Evolutionary conservation across 2,888 invertebrate species (phyloP).

Genomic region (Heteropelma amictum): DNA sequence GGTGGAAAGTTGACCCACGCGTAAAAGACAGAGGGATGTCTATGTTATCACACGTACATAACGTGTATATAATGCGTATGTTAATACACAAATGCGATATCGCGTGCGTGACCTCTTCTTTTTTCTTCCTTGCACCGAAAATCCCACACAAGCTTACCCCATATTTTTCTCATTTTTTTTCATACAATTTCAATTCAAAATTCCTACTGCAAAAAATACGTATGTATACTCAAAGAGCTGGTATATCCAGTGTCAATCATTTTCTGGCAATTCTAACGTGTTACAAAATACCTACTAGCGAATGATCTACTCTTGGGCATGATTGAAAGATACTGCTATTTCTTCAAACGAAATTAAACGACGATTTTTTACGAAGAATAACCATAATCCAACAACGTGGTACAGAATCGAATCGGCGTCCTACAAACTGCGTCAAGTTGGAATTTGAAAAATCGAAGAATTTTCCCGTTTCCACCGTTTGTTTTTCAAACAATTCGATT

Average conservation of each 20-base stretch:
- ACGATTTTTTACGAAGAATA: too few species aligned
- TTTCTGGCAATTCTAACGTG: neutral
- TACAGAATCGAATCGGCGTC: too few species aligned
- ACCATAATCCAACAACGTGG: too few species aligned
- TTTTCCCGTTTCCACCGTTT: too few species aligned
- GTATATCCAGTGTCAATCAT: conserved; percentile 7
- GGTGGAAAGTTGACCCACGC: conserved; percentile 61
- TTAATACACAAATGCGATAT: neutral
- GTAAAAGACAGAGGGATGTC: conserved; percentile 61
- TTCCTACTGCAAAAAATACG: too few species aligned
- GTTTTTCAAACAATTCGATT: too few species aligned
- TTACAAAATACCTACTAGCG: too few species aligned
- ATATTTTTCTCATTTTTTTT: conserved; percentile 16
- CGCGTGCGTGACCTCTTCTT: conserved; percentile 33
- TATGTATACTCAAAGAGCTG: neutral
- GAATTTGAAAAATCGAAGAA: too few species aligned
- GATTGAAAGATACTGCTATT: too few species aligned
- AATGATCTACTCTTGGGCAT: too few species aligned
- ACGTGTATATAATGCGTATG: conserved; percentile 4
- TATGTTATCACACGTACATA: conserved; percentile 41
- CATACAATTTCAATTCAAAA: neutral
- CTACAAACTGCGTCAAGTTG: too few species aligned
- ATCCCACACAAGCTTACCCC: conserved; percentile 4
- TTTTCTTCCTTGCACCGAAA: conserved; percentile 10
- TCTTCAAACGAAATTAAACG: too few species aligned